phyloP scores from a whole-genome alignment of 2,888 invertebrate genomes.

The Panorpa germanica region DNA sequence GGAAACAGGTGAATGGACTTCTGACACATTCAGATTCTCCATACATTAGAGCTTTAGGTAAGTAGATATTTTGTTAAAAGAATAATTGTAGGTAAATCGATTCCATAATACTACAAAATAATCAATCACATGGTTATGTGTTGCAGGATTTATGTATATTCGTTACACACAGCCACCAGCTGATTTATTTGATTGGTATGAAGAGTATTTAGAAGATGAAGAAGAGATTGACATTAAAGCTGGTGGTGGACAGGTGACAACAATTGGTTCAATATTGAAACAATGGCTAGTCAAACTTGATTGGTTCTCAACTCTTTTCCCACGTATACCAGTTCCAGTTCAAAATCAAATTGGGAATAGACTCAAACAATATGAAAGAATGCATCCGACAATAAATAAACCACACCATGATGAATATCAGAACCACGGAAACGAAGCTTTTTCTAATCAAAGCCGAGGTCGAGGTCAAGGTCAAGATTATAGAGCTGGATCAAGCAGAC shows the following conservation, averaged over 20 bases:
- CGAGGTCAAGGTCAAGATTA: slow-evolving; percentile 3
- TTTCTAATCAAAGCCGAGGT: not conserved
- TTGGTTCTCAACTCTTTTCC: slow-evolving; percentile 98
- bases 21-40: slow-evolving; percentile 92
- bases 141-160: slow-evolving; percentile 51
- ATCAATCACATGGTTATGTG: slow-evolving; percentile 9
- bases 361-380: slow-evolving; percentile 40
- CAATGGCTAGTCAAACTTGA: slow-evolving; percentile 91
- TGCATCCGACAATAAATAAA: slow-evolving; percentile 20
- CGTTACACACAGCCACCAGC: slow-evolving; percentile 92
- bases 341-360: slow-evolving; percentile 78
- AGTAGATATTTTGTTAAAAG: slow-evolving; percentile 20
- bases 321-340: slow-evolving; percentile 95
- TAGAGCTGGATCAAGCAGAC: too few species aligned
- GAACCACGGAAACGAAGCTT: not conserved
- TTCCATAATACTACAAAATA: not conserved
- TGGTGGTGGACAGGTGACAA: slow-evolving; percentile 86
- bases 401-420: not conserved
- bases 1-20: slow-evolving; percentile 92
- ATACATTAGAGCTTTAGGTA: slow-evolving; percentile 89
- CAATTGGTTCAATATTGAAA: slow-evolving; percentile 79
- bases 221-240: slow-evolving; percentile 97
- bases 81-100: slow-evolving; percentile 21
- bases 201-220: slow-evolving; percentile 86
- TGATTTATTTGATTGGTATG: slow-evolving; percentile 94